A percentile compares a stretch with the other conserved stretches of the same genome.
Evolutionary conservation across 2,113 vertebrate genomes (phyloP).

Genomic region (Panthera uncia): DNA sequence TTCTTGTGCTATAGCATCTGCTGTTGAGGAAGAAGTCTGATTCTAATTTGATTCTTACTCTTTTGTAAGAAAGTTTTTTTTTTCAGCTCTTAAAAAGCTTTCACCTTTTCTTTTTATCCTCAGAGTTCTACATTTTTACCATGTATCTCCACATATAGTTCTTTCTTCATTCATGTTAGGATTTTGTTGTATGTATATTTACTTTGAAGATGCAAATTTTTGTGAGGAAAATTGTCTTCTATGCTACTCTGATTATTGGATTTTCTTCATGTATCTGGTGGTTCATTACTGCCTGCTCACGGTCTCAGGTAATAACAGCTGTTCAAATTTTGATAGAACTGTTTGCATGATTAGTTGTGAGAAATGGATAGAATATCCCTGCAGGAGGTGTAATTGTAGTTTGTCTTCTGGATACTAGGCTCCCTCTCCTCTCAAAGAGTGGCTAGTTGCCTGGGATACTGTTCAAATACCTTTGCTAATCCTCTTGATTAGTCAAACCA

Average conservation of each 20-base stretch:
- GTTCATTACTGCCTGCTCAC: background rate
- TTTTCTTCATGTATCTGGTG: background rate
- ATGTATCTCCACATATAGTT: background rate
- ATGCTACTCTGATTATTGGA: background rate
- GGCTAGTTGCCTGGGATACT: background rate
- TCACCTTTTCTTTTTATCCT: background rate
- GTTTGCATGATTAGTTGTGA: background rate
- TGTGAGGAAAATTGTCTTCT: background rate
- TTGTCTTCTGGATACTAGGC: background rate
- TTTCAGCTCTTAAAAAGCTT: background rate
- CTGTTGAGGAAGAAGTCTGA: background rate
- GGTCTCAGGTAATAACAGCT: background rate
- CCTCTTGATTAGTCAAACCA: background rate
- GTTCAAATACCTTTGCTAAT: background rate
- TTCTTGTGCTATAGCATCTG: background rate
- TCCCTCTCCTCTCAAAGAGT: background rate
- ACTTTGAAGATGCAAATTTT: background rate
- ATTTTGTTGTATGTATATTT: background rate
- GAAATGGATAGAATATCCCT: background rate
- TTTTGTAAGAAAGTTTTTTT: background rate
- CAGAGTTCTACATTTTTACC: background rate
- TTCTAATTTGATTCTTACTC: background rate
- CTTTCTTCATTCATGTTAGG: background rate
- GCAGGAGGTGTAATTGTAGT: background rate
- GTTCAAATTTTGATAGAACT: background rate